These are phyloP conservation scores for Euplagia quadripunctaria DNA, from an alignment of 2,888 invertebrate genomes.

Conservation along the genomic window DNA sequence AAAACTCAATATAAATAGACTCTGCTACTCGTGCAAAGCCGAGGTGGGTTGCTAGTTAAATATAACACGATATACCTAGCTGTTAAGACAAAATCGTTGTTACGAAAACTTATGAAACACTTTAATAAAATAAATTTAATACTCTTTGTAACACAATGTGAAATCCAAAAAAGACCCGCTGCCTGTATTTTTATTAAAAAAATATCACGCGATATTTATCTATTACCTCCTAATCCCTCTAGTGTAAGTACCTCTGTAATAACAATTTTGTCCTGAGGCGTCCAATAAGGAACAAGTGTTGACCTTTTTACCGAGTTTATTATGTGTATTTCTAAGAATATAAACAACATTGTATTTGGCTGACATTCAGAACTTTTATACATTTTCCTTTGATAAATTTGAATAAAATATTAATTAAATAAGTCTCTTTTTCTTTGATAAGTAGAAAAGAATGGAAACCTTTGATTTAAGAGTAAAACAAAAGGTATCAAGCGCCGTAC, in stretches of 20 bases:
- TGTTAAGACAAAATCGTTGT: no score
- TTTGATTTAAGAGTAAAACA: not conserved
- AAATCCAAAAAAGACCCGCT: no score
- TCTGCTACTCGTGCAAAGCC: no score
- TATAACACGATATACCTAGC: no score
- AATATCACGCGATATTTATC: no score
- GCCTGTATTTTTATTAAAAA: no score
- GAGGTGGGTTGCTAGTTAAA: no score
- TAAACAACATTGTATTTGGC: not conserved
- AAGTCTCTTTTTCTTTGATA: not conserved
- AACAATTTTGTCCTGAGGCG: not conserved
- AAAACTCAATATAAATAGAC: no score
- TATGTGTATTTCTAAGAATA: not conserved
- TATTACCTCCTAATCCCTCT: no score
- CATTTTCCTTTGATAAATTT: constrained; percentile 1
- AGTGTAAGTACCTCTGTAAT: not conserved
- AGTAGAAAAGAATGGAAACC: not conserved
- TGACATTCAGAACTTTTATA: not conserved
- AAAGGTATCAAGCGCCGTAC: not conserved
- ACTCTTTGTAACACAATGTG: no score
- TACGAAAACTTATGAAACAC: no score
- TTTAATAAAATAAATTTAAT: no score
- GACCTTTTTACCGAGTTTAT: not conserved
- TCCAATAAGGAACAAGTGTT: not conserved
- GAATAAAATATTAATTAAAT: not conserved